A percentile compares a stretch with the other conserved stretches of the same genome.
Conservation (phyloP, 2,888 invertebrate genomes). For the Ophion ventricosus region DNA sequence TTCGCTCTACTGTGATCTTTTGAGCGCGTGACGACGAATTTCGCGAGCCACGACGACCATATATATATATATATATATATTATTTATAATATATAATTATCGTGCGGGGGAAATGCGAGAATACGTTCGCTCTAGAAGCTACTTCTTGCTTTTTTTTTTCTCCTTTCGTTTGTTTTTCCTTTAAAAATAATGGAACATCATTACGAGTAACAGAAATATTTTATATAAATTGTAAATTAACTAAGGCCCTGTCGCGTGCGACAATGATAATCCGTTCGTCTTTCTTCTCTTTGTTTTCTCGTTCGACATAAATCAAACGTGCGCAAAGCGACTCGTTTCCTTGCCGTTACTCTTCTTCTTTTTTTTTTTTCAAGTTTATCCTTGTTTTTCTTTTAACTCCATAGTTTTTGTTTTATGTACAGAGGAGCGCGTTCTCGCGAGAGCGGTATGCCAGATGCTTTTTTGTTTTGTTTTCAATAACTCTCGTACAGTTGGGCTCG, state of each 20-base stretch:
- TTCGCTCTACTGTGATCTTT: neutral
- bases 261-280: constrained; percentile 64
- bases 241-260: constrained; percentile 68
- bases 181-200: constrained; percentile 69
- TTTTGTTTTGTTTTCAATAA: constrained; percentile 6
- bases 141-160: constrained; percentile 49
- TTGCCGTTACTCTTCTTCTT: constrained; percentile 28
- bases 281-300: constrained; percentile 42
- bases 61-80: constrained; percentile 41
- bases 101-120: constrained; percentile 67
- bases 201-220: constrained; percentile 66
- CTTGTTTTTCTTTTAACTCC: constrained; percentile 17
- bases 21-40: constrained; percentile 8
- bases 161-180: constrained; percentile 46
- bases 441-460: constrained; percentile 10
- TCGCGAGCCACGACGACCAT: constrained; percentile 41
- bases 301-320: constrained; percentile 43
- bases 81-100: constrained; percentile 55
- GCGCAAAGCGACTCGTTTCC: constrained; percentile 19
- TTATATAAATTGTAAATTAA: constrained; percentile 65
- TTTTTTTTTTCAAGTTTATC: constrained; percentile 31
- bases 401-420: constrained; percentile 62
- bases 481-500: constrained; percentile 18
- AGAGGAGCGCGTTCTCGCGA: constrained; percentile 37
- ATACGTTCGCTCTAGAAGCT: constrained; percentile 66